These are phyloP conservation scores for Petrocephalus sullivani DNA, from an alignment of 2,797 vertebrate species.

Conservation along the genomic window DNA sequence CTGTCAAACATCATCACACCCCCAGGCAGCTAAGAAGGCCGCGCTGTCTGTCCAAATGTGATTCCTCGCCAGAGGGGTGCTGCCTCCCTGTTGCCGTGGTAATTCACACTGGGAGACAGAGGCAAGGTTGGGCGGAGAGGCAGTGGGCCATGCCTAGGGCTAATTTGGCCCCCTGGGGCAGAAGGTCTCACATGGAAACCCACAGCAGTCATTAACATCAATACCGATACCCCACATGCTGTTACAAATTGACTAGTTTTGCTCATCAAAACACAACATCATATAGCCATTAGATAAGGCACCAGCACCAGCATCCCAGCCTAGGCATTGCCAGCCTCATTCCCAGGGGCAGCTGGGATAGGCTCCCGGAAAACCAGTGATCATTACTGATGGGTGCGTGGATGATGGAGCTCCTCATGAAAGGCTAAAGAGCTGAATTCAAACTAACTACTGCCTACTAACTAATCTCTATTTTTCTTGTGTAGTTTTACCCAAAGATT, in stretches of 20 bases:
- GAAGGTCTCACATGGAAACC: background rate
- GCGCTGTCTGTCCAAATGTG: slow-evolving; percentile 52
- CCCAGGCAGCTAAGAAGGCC: slow-evolving; percentile 45
- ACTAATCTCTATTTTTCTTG: background rate
- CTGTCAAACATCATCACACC: slow-evolving; percentile 60
- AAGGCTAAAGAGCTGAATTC: background rate
- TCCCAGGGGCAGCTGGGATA: background rate
- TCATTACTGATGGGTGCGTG: background rate
- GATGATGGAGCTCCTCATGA: background rate
- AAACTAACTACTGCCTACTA: background rate
- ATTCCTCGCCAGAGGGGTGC: slow-evolving; percentile 38
- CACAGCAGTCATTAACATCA: slow-evolving; percentile 30
- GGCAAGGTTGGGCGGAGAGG: background rate
- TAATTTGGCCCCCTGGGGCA: background rate
- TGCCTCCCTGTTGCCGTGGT: slow-evolving; percentile 15
- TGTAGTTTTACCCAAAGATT: background rate
- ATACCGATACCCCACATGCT: slow-evolving; percentile 22
- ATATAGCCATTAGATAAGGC: background rate
- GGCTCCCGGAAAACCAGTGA: background rate
- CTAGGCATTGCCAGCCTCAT: background rate
- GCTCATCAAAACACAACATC: background rate
- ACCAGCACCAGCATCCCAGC: background rate
- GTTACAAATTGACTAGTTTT: background rate
- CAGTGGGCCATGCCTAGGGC: background rate
- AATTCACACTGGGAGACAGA: background rate